A percentile compares a stretch with the other conserved stretches of the same genome.
Evolutionary conservation across 2,113 vertebrate genomes (phyloP).

Genomic region (Aleadryas rufinucha): DNA sequence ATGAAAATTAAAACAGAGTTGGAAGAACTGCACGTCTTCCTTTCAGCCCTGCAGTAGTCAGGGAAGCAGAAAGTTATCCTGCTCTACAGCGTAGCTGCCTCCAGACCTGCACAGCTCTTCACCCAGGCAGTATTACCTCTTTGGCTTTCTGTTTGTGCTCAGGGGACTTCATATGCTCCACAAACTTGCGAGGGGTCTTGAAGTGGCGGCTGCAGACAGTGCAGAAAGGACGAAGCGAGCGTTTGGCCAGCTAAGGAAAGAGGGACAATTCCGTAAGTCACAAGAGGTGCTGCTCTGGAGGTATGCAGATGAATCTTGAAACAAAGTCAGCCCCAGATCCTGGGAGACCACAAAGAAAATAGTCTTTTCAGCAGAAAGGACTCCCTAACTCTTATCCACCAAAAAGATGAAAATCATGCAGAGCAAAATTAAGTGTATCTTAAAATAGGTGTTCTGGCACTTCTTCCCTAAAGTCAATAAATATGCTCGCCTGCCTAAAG

Average conservation of each 20-base stretch:
- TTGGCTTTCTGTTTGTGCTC: conserved; percentile 87
- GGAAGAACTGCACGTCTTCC: background rate
- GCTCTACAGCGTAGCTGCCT: background rate
- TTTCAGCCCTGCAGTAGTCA: background rate
- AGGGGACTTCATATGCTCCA: conserved; percentile 90
- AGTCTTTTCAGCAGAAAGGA: background rate
- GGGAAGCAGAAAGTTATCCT: background rate
- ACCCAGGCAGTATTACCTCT: conserved; percentile 70
- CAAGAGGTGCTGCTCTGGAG: background rate
- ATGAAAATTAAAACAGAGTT: background rate
- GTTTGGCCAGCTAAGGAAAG: conserved; percentile 79
- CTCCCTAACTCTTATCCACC: background rate
- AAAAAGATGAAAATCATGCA: background rate
- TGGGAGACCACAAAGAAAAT: background rate
- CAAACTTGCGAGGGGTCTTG: conserved; percentile 88
- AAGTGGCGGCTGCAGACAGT: conserved; percentile 89
- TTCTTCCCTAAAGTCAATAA: background rate
- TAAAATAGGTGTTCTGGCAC: background rate
- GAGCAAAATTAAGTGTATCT: background rate
- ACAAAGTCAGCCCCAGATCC: background rate
- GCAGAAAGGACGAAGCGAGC: conserved; percentile 84
- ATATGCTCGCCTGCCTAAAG: background rate
- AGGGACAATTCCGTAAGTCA: background rate
- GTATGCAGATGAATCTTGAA: background rate
- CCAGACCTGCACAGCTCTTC: background rate